These are phyloP conservation scores for Nemapogon koenigi DNA, from an alignment of 2,888 invertebrate genomes.

Conservation along the genomic window DNA sequence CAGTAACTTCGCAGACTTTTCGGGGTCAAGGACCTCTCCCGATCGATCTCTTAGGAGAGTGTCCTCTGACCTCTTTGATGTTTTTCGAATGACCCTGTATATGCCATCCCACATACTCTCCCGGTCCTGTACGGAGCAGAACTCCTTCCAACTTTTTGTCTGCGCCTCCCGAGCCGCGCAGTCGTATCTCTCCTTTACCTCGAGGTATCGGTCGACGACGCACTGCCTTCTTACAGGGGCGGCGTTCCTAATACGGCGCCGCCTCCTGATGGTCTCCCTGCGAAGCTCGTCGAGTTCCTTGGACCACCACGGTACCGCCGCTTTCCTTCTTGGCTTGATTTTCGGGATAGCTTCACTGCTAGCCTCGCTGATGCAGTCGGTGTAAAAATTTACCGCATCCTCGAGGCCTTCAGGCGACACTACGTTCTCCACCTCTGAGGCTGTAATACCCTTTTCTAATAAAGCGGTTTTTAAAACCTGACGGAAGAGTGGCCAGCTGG, in stretches of 20 bases:
- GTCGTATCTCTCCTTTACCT: background rate
- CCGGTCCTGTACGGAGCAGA: too few species aligned
- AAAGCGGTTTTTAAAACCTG: background rate
- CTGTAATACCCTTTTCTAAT: slow-evolving; percentile 1
- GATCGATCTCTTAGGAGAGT: background rate
- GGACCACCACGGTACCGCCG: background rate
- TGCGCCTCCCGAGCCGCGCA: background rate
- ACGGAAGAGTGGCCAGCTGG: slow-evolving; percentile 12
- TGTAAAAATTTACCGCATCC: too few species aligned
- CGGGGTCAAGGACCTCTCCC: slow-evolving; percentile 11
- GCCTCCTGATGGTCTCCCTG: background rate
- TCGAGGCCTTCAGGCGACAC: too few species aligned
- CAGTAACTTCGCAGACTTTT: slow-evolving; percentile 16
- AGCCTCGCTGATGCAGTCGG: slow-evolving; percentile 1
- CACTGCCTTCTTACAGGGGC: background rate
- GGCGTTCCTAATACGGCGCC: too few species aligned
- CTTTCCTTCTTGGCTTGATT: background rate
- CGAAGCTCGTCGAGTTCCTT: background rate
- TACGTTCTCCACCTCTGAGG: too few species aligned
- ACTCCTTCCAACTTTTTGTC: too few species aligned
- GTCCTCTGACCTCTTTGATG: slow-evolving; percentile 12
- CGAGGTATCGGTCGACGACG: background rate
- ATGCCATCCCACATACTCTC: too few species aligned
- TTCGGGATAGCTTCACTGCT: too few species aligned
- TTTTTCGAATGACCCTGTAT: too few species aligned